A percentile compares a stretch with the other conserved stretches of the same genome.
phyloP scores from a whole-genome alignment of 2,113 vertebrate species.

The Pterocles burchelli region DNA sequence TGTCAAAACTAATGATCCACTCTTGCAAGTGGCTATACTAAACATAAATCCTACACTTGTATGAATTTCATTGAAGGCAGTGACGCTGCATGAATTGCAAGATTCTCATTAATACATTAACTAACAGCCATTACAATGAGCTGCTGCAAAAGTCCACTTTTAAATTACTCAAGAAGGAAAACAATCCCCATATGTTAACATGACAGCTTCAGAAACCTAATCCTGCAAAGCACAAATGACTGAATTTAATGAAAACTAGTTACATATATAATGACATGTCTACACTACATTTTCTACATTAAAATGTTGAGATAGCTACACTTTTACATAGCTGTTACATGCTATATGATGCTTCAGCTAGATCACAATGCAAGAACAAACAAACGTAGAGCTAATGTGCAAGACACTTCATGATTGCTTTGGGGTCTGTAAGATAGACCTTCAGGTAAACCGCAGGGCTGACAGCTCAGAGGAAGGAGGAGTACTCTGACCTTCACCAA shows the following conservation, averaged over 20 bases:
- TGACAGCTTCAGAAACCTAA: neutral
- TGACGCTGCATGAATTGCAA: neutral
- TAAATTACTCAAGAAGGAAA: neutral
- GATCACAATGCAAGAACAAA: neutral
- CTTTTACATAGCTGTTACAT: neutral
- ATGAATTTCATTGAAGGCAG: neutral
- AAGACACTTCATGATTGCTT: neutral
- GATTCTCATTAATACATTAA: neutral
- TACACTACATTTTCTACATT: neutral
- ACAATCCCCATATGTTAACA: neutral
- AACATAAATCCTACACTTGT: neutral
- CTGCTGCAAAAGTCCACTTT: neutral
- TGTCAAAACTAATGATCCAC: neutral
- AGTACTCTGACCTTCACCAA: neutral
- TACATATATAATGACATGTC: fast-evolving
- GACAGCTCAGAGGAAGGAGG: neutral
- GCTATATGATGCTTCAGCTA: neutral
- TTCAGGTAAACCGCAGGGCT: neutral
- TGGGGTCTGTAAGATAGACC: neutral
- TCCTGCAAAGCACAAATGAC: neutral
- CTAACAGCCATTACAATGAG: neutral
- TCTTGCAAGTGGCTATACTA: neutral
- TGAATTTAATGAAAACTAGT: neutral
- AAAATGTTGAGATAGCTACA: neutral
- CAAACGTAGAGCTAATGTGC: neutral